Base-by-base conservation (phyloP, 2,113 vertebrate genomes). In the Morphnarchus princeps region DNA sequence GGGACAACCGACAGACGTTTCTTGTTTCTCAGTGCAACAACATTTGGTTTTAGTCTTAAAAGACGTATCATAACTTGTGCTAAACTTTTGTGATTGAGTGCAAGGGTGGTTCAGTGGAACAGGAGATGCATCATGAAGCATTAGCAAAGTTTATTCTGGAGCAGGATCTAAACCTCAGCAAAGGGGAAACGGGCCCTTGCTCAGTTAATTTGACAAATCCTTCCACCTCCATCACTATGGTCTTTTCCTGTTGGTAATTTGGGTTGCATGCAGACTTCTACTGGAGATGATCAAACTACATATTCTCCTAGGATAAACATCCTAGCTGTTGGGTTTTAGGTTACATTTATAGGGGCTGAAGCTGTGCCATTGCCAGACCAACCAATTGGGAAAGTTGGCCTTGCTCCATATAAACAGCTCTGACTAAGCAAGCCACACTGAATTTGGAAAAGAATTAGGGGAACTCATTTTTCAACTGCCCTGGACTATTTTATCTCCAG, bases 401-500 rank as follows among this genome's bases (percentile, higher is more conserved):
- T 3, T 66, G 62, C 80, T 94, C 90, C 78, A 82, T 66, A 70
- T 54, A 95, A 96, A 94, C 95, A 97, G 65, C 89, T 93, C 85
- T 49, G 85, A 86, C 81, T 57, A 67, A 93, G 69, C 66, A 76
- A 95, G 73, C 85, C 70, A 28, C 45, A 65, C 84, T 94, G 93
- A 98, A 97, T 95, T 93, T 94, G 81, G 80, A 86, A 91, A 88
- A 93, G 69, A 89, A 93, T 92, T 52, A 67, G 89, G 88, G 76
- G 63, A 97, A 83, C 82, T 95, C 11, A 74, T 42, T 95, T 91
- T 84, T 96, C 49, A 95, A 21, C 26, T 84, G 50, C 95, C 62
- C 70, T 77, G 55, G 87, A 94, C 79, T 57, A 71, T 88, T 95
- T 94, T 84, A 76, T 76, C 62, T 82, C 65, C 45, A 47, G 22